These are phyloP conservation scores for Aphis craccivora DNA, from an alignment of 1,140 invertebrate species.

Conservation along the genomic window DNA sequence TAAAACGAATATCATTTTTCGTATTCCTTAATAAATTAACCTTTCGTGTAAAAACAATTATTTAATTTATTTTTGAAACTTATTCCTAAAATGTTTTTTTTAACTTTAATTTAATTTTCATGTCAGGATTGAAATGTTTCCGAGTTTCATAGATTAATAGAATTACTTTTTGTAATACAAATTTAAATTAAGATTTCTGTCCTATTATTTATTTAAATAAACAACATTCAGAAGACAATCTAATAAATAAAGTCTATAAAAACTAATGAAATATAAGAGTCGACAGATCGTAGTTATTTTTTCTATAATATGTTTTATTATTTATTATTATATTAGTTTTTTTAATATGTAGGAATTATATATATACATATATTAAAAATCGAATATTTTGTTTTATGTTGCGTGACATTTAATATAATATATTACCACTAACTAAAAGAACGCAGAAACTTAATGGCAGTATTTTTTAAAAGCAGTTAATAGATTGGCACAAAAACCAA, in stretches of 20 bases:
- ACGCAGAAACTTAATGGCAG: not conserved
- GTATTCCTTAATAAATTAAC: not conserved
- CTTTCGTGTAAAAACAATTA: not conserved
- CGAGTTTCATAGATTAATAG: not conserved
- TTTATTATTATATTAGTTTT: not conserved
- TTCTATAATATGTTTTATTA: not conserved
- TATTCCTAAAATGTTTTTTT: not conserved
- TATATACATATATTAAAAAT: not conserved
- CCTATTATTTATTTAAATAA: not conserved
- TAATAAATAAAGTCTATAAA: too few species aligned
- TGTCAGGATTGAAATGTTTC: not conserved
- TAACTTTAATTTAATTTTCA: not conserved
- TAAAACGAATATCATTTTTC: not conserved
- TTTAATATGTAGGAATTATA: not conserved
- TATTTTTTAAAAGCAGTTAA: constrained; percentile 20
- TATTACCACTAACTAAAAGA: not conserved
- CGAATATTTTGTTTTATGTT: not conserved
- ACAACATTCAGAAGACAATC: not conserved
- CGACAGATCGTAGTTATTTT: not conserved
- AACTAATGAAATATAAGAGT: not conserved
- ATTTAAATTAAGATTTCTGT: not conserved
- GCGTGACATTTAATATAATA: not conserved
- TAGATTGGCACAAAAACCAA: not conserved
- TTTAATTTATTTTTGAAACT: not conserved
- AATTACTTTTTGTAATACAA: not conserved